Evolutionary conservation across 2,113 vertebrate species (phyloP).

Genomic region (Scomber japonicus): DNA sequence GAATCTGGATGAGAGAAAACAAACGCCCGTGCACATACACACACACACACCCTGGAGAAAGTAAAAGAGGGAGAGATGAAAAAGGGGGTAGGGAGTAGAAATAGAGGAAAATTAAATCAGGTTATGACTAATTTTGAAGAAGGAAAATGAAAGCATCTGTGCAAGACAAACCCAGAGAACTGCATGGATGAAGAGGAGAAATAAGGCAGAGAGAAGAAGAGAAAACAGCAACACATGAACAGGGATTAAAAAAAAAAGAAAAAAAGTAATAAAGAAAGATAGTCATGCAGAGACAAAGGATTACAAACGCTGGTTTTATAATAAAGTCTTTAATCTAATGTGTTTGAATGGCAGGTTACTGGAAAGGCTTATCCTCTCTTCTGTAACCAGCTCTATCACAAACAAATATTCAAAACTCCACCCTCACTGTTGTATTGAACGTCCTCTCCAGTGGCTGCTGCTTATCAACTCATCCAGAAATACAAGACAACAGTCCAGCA

Average conservation of each 20-base stretch:
- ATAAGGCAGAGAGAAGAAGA: neutral
- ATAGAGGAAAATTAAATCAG: constrained; percentile 48
- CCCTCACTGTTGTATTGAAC: neutral
- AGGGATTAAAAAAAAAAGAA: neutral
- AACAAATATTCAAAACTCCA: constrained; percentile 20
- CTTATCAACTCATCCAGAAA: constrained; percentile 44
- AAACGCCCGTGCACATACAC: neutral
- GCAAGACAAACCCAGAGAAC: neutral
- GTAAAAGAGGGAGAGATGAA: constrained; percentile 6
- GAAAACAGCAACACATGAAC: constrained; percentile 5
- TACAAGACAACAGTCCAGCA: constrained; percentile 9
- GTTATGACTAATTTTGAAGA: constrained; percentile 47
- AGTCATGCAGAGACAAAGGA: constrained; percentile 16
- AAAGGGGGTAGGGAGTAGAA: constrained; percentile 37
- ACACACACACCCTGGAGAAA: constrained; percentile 22
- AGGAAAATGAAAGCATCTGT: constrained; percentile 43
- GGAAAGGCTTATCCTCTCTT: constrained; percentile 31
- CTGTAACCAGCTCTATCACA: constrained; percentile 21
- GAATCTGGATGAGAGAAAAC: constrained; percentile 26
- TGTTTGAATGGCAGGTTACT: constrained; percentile 34
- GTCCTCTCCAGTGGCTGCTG: neutral
- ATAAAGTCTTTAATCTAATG: constrained; percentile 53
- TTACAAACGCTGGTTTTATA: constrained; percentile 48
- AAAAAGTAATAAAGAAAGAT: constrained; percentile 16
- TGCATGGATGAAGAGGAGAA: constrained; percentile 1